Conservation (phyloP, 2,888 invertebrate species). For the Cantharis rustica region DNA sequence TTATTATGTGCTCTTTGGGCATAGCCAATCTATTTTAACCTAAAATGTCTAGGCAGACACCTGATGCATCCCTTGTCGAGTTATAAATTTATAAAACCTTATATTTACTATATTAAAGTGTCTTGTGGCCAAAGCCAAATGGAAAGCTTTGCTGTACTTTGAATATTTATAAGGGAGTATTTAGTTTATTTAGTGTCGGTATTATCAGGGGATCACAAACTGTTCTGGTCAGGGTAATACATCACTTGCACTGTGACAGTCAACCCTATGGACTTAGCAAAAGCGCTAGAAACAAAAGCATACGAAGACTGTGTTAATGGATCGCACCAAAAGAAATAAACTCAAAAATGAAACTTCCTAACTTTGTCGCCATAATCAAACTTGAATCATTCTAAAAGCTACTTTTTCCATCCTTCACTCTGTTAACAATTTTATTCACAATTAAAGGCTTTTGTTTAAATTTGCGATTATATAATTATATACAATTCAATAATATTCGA, state of each 20-base stretch:
- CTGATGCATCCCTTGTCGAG: constrained; percentile 18
- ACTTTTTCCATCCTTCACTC: neutral
- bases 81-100: constrained; percentile 21
- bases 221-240: constrained; percentile 48
- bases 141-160: constrained; percentile 22
- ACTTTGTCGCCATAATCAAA: neutral
- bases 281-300: constrained; percentile 27
- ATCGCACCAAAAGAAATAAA: constrained; percentile 35
- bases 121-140: constrained; percentile 18
- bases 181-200: constrained; percentile 44
- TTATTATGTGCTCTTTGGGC: constrained; percentile 14
- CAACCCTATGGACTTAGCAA: constrained; percentile 27
- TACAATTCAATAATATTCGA: no score
- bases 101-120: constrained; percentile 25
- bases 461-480: no score
- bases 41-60: constrained; percentile 4
- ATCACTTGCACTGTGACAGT: constrained; percentile 48
- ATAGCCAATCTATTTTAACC: constrained; percentile 11
- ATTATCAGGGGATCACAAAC: constrained; percentile 49
- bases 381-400: neutral
- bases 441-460: no score
- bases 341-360: neutral
- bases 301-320: constrained; percentile 42
- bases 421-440: neutral
- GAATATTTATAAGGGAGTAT: constrained; percentile 36